Evolutionary conservation across 2,888 invertebrate genomes (phyloP).

Genomic region (Eumerus sabulonum): DNA sequence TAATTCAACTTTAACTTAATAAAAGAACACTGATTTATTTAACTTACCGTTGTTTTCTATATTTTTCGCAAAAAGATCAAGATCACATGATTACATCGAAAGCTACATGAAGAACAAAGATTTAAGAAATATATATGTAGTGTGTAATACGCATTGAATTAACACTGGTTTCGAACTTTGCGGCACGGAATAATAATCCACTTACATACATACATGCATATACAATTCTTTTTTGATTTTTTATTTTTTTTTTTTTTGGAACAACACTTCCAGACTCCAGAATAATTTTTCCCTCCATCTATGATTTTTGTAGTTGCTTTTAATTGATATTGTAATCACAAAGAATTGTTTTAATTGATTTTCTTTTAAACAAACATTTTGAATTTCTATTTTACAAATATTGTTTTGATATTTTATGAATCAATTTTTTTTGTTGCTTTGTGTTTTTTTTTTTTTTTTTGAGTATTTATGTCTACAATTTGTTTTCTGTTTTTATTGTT

Average conservation of each 20-base stretch:
- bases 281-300: too few relatives aligned
- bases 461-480: constrained; percentile 52
- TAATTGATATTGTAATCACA: constrained; percentile 17
- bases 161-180: neutral
- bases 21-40: too few relatives aligned
- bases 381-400: too few relatives aligned
- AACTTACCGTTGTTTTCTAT: too few relatives aligned
- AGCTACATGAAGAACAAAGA: neutral
- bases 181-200: constrained; percentile 24
- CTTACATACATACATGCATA: too few relatives aligned
- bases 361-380: too few relatives aligned
- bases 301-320: constrained; percentile 24
- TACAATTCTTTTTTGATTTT: constrained; percentile 3
- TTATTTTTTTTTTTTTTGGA: constrained; percentile 37
- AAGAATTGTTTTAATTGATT: constrained; percentile 26
- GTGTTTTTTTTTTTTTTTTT: constrained; percentile 32
- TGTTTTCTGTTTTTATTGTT: too few relatives aligned
- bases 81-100: too few relatives aligned
- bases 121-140: constrained; percentile 10
- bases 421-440: constrained; percentile 27
- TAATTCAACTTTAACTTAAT: too few relatives aligned
- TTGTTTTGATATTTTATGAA: constrained; percentile 17
- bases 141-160: constrained; percentile 7
- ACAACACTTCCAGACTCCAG: constrained; percentile 18
- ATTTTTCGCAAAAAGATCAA: neutral